A percentile compares a stretch with the other conserved stretches of the same genome.
Evolutionary conservation across 2,797 vertebrate genomes (phyloP).

Genomic region (Gambelia wislizenii): DNA sequence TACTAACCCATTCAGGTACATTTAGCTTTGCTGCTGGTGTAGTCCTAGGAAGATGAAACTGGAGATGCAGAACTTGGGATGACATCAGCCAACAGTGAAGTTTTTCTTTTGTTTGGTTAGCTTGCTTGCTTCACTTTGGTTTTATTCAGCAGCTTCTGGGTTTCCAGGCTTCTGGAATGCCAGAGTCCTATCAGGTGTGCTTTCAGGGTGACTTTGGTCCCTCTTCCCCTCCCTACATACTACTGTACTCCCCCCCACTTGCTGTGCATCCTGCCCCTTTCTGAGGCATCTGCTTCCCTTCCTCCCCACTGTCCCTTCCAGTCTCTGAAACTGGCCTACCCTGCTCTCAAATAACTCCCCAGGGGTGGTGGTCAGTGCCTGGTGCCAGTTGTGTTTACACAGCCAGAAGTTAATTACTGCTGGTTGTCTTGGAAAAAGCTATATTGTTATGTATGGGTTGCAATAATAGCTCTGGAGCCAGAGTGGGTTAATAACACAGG

Average conservation of each 20-base stretch:
- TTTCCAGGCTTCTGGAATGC: neutral
- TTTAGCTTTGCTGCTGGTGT: too few species aligned
- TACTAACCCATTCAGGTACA: neutral
- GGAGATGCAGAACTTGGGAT: neutral
- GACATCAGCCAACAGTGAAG: too few species aligned
- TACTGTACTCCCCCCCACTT: neutral
- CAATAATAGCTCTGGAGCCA: neutral
- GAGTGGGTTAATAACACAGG: neutral
- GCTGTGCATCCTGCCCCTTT: neutral
- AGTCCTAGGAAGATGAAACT: too few species aligned
- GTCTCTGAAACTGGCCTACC: neutral
- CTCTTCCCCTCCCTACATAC: neutral
- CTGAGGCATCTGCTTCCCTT: neutral
- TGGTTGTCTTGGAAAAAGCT: neutral
- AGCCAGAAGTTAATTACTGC: constrained; percentile 18
- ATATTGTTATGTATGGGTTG: neutral
- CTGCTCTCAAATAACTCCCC: neutral
- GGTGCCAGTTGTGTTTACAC: constrained; percentile 30
- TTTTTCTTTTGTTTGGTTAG: neutral
- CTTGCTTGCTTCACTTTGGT: neutral
- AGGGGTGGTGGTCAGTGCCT: neutral
- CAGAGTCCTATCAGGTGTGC: neutral
- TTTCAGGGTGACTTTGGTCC: too few species aligned
- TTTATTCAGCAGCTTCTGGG: neutral
- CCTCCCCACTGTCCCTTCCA: neutral